Evolutionary conservation across 2,797 vertebrate genomes (phyloP), one percentile per base, ranked within the genome.

Genomic region (Syncerus caffer): DNA sequence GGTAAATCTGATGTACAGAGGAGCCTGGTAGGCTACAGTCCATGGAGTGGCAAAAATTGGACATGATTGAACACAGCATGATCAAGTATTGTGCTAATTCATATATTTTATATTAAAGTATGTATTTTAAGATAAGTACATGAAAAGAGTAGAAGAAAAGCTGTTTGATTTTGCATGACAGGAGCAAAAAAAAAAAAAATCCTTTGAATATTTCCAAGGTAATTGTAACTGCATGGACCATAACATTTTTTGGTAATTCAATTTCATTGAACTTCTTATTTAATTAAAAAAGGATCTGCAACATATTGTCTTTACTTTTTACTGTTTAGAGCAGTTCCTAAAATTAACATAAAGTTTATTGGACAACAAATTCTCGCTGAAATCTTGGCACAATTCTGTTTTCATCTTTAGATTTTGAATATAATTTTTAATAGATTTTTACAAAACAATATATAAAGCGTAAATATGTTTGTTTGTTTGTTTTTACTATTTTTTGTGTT

Each of bases 281-380:
- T 83, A 85, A 67, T 38, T 89, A 57, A 80, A 31, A 58, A 74
- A 16, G 0, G 3, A 42, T 74, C 95, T 87, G 4, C 4, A 3
- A 89, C 8, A 31, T 71, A 82, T 34, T 57, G 4, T 71, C 11
- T 85, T 53, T 23, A 7, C 4, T 34, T 71, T 93, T 83, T 25
- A n/a, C 29, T 67, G 3, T 64, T 76, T 84, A 85, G 3, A 91
- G 83, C 7, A 23, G 51, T 82, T 0, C 2, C 0, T 88, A 51
- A 31, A 78, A 95, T 60, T 76, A 93, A 89, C 45, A 19, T 14
- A 85, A 29, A 25, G 88, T 64, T 55, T 79, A 57, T 83, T 90
- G 60, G 12, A 55, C 7, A 76, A 23, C 4, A 79, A 53, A 14
- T 57, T 0, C 1, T 96, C 4, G 45, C 2, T 74, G 2, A 86